Evolutionary conservation across 2,113 vertebrate genomes (phyloP).

Genomic region (Amazona vittata): DNA sequence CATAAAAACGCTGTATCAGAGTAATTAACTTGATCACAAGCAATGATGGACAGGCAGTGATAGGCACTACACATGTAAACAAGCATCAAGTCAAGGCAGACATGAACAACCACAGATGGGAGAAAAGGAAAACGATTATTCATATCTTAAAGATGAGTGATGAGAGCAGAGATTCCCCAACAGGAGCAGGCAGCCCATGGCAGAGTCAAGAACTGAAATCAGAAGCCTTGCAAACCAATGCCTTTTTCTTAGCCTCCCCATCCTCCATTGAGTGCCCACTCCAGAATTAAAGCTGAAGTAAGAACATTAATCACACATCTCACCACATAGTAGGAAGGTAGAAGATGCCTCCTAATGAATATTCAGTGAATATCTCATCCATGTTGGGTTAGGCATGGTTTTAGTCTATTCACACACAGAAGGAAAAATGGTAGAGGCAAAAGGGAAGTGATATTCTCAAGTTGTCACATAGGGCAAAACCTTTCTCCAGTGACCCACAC

Average conservation of each 20-base stretch:
- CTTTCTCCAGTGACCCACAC: neutral
- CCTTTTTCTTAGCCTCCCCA: neutral
- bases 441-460: neutral
- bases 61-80: neutral
- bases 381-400: neutral
- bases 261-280: accelerated
- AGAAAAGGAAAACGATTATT: neutral
- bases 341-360: neutral
- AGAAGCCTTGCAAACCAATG: neutral
- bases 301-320: neutral
- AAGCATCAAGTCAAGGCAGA: neutral
- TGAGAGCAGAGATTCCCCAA: neutral
- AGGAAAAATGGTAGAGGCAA: neutral
- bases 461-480: neutral
- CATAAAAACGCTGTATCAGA: neutral
- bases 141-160: neutral
- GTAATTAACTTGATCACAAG: neutral
- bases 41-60: neutral
- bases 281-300: neutral
- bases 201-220: neutral
- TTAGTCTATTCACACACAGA: neutral
- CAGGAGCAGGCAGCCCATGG: neutral
- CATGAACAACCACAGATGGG: neutral
- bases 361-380: neutral
- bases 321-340: neutral